Base-by-base conservation (phyloP, 1,140 invertebrate species). In the Cataglyphis hispanica region DNA sequence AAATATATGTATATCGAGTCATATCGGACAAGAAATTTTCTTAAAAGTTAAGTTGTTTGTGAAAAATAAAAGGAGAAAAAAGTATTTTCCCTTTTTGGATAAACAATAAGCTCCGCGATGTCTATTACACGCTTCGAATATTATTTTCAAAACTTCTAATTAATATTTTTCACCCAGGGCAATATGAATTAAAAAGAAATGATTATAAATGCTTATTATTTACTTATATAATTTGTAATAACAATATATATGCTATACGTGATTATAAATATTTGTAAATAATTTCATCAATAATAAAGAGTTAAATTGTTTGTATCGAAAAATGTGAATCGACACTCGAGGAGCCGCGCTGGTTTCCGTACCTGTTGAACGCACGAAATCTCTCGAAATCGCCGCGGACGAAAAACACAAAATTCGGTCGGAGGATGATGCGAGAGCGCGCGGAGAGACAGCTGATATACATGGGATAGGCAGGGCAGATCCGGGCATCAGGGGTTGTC, bases 401-500 rank as follows among this genome's bases (percentile, higher is more conserved):
- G 53, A 74, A 46, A 50, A 83, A 61, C 37, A 13, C 25, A 22
- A 83, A 83, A 83, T 10, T 83, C 67, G 37, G 34, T 8, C 67
- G 67, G 50, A 74, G 50, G 25, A 34, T 11, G 31, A 46, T 22
- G 67, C 50, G 66, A 72, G 66, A 72, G 37, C 40, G 46, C 88
- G 78, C 85, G 69, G 78, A 89, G 84, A 89, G 88, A 89, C 87
- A 89, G 87, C 85, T 89, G 88, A 89, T 89, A 89, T 83, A 86
- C 88, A 89, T 43, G 88, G 87, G 75, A 87, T 87, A 89, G 87
- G 88, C 88, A 89, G 84, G 78, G 86, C 63, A 85, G 87, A 88
- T 88, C 84, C 86, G 91, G 78, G 85, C 89, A 87, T 85, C 92
- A 92, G 93, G 94, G 93, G 92, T 94, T 94, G 94, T 94, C 94